phyloP scores from a whole-genome alignment of 2,888 invertebrate genomes.

The Ornithoptera alexandrae region DNA sequence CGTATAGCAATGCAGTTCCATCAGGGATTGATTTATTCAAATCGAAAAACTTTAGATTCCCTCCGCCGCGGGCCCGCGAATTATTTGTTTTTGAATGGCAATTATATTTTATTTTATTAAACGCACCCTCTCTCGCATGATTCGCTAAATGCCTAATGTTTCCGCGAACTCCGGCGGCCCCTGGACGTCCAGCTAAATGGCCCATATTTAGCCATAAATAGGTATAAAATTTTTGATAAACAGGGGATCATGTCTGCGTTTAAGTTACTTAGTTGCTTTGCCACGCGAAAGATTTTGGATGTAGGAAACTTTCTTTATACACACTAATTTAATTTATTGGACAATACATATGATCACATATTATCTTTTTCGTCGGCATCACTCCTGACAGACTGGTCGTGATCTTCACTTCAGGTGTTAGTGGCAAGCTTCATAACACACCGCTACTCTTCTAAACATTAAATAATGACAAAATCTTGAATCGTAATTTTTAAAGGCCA shows the following conservation, averaged over 20 bases:
- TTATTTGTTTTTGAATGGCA: constrained; percentile 79
- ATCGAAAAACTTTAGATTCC: constrained; percentile 72
- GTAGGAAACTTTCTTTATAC: background rate
- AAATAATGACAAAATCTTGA: too few relatives aligned
- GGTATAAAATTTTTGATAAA: constrained; percentile 26
- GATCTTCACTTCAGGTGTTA: too few relatives aligned
- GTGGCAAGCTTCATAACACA: too few relatives aligned
- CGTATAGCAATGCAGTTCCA: constrained; percentile 74
- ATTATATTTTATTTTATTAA: constrained; percentile 79
- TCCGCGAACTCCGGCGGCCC: constrained; percentile 71
- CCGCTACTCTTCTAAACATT: too few relatives aligned
- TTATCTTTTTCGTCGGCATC: too few relatives aligned
- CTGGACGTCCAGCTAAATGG: constrained; percentile 44
- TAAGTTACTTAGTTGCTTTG: background rate
- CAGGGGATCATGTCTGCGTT: constrained; percentile 3
- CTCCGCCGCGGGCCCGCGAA: constrained; percentile 65
- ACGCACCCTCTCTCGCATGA: constrained; percentile 62
- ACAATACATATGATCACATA: too few relatives aligned
- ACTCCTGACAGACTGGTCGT: too few relatives aligned
- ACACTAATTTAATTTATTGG: too few relatives aligned
- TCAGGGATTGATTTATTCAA: constrained; percentile 79
- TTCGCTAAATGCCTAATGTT: constrained; percentile 61
- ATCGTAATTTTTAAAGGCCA: too few relatives aligned
- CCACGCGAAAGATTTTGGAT: constrained; percentile 17
- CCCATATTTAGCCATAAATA: constrained; percentile 31